Percentiles rank a stretch among this genome's conserved stretches.
phyloP scores from a whole-genome alignment of 2,888 invertebrate genomes.

The Strigamia maritima region DNA sequence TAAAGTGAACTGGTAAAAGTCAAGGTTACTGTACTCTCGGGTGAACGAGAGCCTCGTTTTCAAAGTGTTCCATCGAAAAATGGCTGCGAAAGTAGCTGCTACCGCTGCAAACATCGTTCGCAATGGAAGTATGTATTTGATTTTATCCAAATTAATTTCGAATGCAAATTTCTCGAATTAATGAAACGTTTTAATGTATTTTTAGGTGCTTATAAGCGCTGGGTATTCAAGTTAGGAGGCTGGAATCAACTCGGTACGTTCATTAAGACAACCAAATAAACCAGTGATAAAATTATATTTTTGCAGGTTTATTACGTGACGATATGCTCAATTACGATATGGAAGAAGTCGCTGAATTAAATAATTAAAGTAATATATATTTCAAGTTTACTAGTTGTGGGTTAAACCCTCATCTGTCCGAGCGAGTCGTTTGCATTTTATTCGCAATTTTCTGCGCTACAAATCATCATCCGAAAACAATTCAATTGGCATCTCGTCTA shows the following conservation, averaged over 20 bases:
- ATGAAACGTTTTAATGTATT: neutral
- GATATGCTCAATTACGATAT: conserved; percentile 74
- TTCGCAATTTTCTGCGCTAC: neutral
- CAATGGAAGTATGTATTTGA: no score
- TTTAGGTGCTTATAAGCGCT: neutral
- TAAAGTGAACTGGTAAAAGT: no score
- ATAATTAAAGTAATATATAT: no score
- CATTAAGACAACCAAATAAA: no score
- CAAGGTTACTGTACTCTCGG: no score
- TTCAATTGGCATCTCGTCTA: neutral
- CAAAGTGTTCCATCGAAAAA: no score
- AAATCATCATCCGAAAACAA: neutral
- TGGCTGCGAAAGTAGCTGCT: no score
- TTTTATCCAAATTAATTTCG: neutral
- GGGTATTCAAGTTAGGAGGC: neutral
- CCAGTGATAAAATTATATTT: neutral
- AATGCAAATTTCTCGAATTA: neutral
- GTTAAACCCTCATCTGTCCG: neutral
- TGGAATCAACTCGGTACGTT: neutral
- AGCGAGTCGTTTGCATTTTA: neutral
- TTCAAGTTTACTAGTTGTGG: neutral
- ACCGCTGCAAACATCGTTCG: no score
- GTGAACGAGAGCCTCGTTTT: no score
- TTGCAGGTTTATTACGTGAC: conserved; percentile 46
- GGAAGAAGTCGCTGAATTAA: no score